Evolutionary conservation across 1,140 invertebrate genomes (phyloP), one percentile per base, ranked within the genome.

Genomic region (Leptopilina boulardi): DNA sequence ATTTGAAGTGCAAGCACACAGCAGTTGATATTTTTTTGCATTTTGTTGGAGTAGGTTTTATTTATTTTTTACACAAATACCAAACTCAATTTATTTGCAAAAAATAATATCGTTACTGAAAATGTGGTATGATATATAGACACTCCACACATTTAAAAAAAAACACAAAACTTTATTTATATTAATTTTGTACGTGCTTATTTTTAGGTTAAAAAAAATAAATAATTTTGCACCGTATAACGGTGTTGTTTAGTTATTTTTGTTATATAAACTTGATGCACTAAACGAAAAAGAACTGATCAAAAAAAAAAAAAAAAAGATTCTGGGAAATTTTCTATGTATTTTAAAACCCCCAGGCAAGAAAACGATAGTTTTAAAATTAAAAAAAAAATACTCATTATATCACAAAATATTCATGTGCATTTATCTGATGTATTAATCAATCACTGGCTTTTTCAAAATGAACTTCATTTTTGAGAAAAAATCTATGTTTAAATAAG

Each of bases 181-280:
- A 88, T 87, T 89, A 83, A 87, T 81, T 89, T 89, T 89, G 87
- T 89, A 89, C 88, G 88, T 86, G 86, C 74, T 81, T 70, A 70
- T 78, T 51, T 54, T 70, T 78, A 76, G 66, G 77, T 81, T 78
- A 80, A 73, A 71, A 59, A 56, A 77, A 80, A 38, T 77, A 70
- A 73, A 79, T 71, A 66, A 66, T 66, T 30, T 2, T 66, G 30
- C 38, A 70, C 82, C 81, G 81, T 82, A 59, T 56, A n/a, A 66
- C 59, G 59, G 59, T 66, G 59, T 30, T 66, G 26, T 66, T 66
- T 71, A 76, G 66, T 38, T 77, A 23, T 71, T 42, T 54, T 26
- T 66, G 41, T 59, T 18, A 56, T n/a, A 13, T 1, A 10, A 66
- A 30, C 77, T 84, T 74, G 79, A 84, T 83, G 85, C 85, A 87